phyloP scores from a whole-genome alignment of 1,140 invertebrate species.

The Mactra quadrangularis region DNA sequence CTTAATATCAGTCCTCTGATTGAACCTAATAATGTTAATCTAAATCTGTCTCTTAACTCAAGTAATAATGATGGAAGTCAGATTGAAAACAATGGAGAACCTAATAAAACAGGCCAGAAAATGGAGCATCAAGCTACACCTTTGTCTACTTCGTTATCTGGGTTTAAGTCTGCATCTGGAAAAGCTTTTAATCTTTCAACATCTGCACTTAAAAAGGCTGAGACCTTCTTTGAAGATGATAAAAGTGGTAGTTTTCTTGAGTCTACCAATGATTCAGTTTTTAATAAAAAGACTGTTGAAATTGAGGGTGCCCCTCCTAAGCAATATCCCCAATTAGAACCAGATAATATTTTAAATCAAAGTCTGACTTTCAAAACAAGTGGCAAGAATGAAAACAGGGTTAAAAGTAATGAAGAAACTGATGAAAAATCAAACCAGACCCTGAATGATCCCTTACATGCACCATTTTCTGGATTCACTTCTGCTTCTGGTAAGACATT shows the following conservation, averaged over 20 bases:
- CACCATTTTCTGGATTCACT: background rate
- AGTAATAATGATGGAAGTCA: background rate
- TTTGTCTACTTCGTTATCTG: too few species aligned
- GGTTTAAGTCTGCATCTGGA: constrained; percentile 58
- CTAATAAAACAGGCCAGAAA: too few species aligned
- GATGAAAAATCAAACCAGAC: background rate
- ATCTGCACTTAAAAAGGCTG: constrained; percentile 40
- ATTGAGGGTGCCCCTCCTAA: too few species aligned
- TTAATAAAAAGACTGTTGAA: too few species aligned
- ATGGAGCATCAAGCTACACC: too few species aligned
- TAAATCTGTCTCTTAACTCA: background rate
- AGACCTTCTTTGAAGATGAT: constrained; percentile 13
- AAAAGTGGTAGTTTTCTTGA: too few species aligned
- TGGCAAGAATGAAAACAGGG: background rate
- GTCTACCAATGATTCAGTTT: too few species aligned
- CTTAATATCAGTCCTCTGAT: too few species aligned
- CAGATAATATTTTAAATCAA: too few species aligned
- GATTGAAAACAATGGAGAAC: background rate
- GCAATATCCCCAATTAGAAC: too few species aligned
- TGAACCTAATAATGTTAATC: background rate
- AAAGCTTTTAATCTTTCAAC: constrained; percentile 35
- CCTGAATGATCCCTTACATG: background rate
- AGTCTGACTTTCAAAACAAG: too few species aligned
- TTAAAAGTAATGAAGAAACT: background rate
- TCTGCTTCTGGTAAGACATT: too few species aligned